Evolutionary conservation across 92 coral and sea anemone genomes (phyloP), one percentile per base, ranked within the genome.

Genomic region (Palythoa grandiflora): DNA sequence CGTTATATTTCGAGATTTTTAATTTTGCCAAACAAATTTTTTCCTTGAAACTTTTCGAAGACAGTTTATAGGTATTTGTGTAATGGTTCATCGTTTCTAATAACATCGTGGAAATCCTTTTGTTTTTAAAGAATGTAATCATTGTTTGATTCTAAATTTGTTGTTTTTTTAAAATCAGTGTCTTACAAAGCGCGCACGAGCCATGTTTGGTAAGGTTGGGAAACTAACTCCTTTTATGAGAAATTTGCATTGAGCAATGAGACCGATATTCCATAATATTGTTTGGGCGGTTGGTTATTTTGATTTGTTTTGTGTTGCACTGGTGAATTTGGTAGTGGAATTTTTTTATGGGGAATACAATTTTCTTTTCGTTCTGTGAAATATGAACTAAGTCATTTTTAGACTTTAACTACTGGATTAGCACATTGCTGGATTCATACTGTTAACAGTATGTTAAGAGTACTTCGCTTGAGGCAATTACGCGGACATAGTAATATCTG

Each of bases 241-340:
- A 66, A 17, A 48, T 75, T 76, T 50, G 48, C 47, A 12, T 71
- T 71, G 47, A 17, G 10, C 21, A 9, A 21, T 0, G 47, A 51
- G 17, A 10, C 19, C 48, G 7, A 20, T 47, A 76, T 51, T 51
- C 9, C 2, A 1, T 17, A 48, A 28, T 76, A 76, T 76, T 76
- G 80, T 20, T 51, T 51, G 16, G 50, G 63, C 80, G 80, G 80
- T 76, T 51, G 8, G 4, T 48, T 16, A 19, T 51, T 50, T 5
- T 12, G 50, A 40, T 51, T 75, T 76, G 80, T 48, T 76, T 76
- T 76, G 65, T 50, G 3, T 20, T 51, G 40, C 47, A 76, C 50
- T 76, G 61, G 61, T 51, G 12, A 11, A 28, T 71, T 71, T 8
- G 40, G 50, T 44, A 8, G 50, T 3, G 50, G 50, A 4, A 44